A percentile compares a stretch with the other conserved stretches of the same genome.
Conservation (phyloP, 2,888 invertebrate species). For the Cerastis rubricosa region DNA sequence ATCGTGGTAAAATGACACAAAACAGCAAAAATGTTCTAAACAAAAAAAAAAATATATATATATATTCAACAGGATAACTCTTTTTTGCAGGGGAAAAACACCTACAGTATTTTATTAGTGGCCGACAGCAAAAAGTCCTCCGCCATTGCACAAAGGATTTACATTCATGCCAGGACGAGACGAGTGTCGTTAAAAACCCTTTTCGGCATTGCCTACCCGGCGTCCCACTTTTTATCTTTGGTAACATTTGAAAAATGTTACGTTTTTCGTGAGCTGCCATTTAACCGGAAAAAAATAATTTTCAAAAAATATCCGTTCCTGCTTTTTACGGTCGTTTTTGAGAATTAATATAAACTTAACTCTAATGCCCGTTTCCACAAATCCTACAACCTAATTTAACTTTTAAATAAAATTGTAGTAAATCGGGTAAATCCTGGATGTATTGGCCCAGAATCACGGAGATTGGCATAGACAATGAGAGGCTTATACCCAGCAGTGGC, state of each 20-base stretch:
- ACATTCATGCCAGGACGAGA: conserved; percentile 15
- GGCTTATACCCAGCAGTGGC: not conserved
- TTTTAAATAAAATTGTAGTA: not conserved
- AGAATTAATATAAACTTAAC: not conserved
- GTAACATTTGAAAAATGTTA: conserved; percentile 17
- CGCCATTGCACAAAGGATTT: conserved; percentile 25
- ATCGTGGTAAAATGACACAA: not conserved
- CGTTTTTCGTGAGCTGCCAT: not conserved
- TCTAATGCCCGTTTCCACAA: not conserved
- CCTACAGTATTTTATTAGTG: conserved; percentile 6
- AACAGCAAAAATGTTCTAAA: not conserved
- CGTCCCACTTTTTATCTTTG: not conserved
- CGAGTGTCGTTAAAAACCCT: conserved; percentile 37
- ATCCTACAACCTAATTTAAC: too few species aligned
- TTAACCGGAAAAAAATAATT: not conserved
- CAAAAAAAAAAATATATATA: not conserved
- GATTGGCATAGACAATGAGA: not conserved
- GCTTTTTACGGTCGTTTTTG: not conserved
- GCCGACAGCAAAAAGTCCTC: conserved; percentile 4
- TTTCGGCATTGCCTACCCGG: conserved; percentile 7
- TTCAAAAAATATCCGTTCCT: not conserved
- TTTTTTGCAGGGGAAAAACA: not conserved
- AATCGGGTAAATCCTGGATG: not conserved
- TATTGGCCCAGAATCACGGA: not conserved
- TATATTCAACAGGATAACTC: not conserved